Evolutionary conservation across 2,888 invertebrate species (phyloP).

Genomic region (Drosophila anomelani): DNA sequence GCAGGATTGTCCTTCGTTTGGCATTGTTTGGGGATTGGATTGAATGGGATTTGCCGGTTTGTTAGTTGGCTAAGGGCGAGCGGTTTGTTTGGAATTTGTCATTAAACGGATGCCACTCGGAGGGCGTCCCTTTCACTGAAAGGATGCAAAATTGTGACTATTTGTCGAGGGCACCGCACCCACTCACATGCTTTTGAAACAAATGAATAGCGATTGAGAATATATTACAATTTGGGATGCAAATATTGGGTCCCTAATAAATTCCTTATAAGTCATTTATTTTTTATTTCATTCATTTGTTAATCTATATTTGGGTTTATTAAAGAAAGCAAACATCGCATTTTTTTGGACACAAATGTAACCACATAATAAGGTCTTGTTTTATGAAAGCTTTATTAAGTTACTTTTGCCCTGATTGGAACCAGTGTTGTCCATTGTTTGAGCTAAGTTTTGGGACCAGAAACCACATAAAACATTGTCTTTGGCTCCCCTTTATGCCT

Average conservation of each 20-base stretch:
- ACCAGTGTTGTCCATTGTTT: constrained; percentile 36
- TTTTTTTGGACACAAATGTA: not conserved
- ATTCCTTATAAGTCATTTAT: not conserved
- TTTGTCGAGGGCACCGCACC: not conserved
- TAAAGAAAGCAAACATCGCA: not conserved
- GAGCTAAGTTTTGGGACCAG: constrained; percentile 37
- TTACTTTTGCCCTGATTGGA: constrained; percentile 37
- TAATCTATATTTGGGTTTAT: constrained; percentile 1
- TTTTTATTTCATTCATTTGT: not conserved
- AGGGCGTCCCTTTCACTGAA: not conserved
- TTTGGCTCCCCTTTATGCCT: constrained; percentile 30
- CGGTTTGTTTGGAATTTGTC: constrained; percentile 64
- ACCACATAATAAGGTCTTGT: constrained; percentile 1
- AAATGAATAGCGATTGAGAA: not conserved
- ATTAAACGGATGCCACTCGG: constrained; percentile 58
- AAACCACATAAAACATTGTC: constrained; percentile 47
- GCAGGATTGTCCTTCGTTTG: constrained; percentile 51
- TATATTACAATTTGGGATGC: not conserved
- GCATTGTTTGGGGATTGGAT: constrained; percentile 41
- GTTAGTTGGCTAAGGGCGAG: constrained; percentile 33
- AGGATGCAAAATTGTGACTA: not conserved
- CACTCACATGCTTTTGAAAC: not conserved
- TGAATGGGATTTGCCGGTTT: constrained; percentile 25
- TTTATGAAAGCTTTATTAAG: constrained; percentile 1
- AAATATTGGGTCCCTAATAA: not conserved